Evolutionary conservation across 2,797 vertebrate genomes (phyloP).

Genomic region (Protonibea diacanthus): DNA sequence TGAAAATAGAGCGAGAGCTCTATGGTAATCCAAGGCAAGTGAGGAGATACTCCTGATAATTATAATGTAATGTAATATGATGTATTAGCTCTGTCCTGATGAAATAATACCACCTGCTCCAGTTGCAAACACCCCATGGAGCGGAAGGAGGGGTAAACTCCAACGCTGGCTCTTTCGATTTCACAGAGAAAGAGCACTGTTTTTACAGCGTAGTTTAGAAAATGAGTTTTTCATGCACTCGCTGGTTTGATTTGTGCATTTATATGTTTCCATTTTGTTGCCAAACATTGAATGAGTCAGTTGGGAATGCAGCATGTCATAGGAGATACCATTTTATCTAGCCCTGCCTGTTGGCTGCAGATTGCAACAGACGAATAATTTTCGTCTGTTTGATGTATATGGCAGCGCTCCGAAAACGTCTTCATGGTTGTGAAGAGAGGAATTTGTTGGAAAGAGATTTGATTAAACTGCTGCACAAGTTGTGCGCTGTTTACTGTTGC

Average conservation of each 20-base stretch:
- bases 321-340: constrained; percentile 72
- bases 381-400: constrained; percentile 65
- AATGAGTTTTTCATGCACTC: constrained; percentile 53
- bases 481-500: constrained; percentile 71
- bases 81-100: constrained; percentile 70
- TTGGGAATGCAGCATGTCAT: constrained; percentile 60
- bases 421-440: constrained; percentile 38
- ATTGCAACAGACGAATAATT: constrained; percentile 72
- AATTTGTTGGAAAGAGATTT: constrained; percentile 59
- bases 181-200: constrained; percentile 53
- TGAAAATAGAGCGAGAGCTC: constrained; percentile 32
- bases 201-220: constrained; percentile 57
- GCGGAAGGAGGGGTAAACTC: constrained; percentile 55
- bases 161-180: constrained; percentile 59
- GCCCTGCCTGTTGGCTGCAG: constrained; percentile 70
- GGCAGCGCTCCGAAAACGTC: constrained; percentile 46
- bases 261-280: constrained; percentile 63
- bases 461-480: constrained; percentile 50
- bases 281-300: constrained; percentile 61
- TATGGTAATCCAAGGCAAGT: constrained; percentile 45
- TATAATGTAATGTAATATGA: constrained; percentile 42
- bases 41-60: constrained; percentile 75
- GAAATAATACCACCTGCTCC: constrained; percentile 67
- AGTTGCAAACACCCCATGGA: constrained; percentile 54
- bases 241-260: constrained; percentile 55